Percentiles rank a stretch among this genome's conserved stretches.
Evolutionary conservation across 1,140 invertebrate genomes (phyloP).

Genomic region (Arctopsyche grandis): DNA sequence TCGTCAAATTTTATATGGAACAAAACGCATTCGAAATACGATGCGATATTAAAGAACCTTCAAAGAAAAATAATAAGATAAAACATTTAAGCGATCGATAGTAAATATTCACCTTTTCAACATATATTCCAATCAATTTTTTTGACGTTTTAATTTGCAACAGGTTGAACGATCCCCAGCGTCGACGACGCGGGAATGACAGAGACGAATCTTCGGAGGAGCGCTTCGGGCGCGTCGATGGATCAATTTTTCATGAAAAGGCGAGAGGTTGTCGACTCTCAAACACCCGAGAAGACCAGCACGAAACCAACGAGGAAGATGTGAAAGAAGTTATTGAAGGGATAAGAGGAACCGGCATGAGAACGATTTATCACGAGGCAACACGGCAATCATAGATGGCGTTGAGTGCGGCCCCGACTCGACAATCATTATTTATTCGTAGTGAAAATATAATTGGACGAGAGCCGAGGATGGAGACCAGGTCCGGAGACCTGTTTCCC

Average conservation of each 20-base stretch:
- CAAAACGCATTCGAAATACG: no score
- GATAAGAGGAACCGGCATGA: not conserved
- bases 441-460: slow-evolving; percentile 48
- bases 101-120: no score
- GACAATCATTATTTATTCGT: slow-evolving; percentile 47
- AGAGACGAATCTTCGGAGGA: slow-evolving; percentile 14
- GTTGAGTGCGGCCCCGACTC: slow-evolving; percentile 9
- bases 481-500: no score
- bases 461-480: no score
- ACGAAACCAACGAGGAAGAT: no score
- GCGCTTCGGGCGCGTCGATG: not conserved
- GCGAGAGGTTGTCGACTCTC: not conserved
- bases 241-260: not conserved
- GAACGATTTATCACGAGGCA: slow-evolving; percentile 13
- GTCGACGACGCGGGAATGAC: no score
- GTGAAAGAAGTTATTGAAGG: no score
- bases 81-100: no score
- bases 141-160: not conserved
- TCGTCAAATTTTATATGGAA: no score
- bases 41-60: no score
- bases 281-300: not conserved
- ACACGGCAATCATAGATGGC: slow-evolving; percentile 13
- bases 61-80: no score
- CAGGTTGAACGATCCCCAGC: not conserved
- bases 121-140: no score